phyloP scores from a whole-genome alignment of 64 coral and sea anemone species.

The Actinia equina region DNA sequence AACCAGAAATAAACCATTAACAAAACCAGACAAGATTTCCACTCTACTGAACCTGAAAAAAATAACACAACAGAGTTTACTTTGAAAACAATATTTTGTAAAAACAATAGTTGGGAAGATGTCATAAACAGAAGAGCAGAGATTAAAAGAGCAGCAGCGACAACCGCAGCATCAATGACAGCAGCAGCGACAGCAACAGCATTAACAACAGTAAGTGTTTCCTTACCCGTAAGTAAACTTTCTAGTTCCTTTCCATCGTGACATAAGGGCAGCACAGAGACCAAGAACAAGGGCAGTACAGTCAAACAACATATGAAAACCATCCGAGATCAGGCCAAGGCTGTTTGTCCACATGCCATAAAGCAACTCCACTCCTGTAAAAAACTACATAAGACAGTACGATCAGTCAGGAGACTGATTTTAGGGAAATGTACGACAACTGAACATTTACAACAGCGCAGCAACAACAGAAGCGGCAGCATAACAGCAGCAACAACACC shows the following conservation, averaged over 20 bases:
- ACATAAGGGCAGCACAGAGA: constrained; percentile 91
- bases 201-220: not conserved
- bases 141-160: no score
- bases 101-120: no score
- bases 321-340: constrained; percentile 95
- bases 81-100: no score
- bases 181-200: not conserved
- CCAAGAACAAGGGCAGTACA: constrained; percentile 97
- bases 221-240: constrained; percentile 91
- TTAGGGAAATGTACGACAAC: no score
- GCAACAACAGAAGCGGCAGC: no score
- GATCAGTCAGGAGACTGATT: not conserved
- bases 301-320: constrained; percentile 99
- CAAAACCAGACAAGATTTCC: constrained; percentile 94
- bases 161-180: no score
- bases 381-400: constrained; percentile 39
- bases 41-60: constrained; percentile 86
- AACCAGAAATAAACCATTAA: constrained; percentile 89
- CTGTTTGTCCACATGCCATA: constrained; percentile 95
- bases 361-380: constrained; percentile 84
- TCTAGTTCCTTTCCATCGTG: constrained; percentile 88
- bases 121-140: no score
- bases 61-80: not conserved
- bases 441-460: no score
- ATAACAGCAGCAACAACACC: no score